Conservation (phyloP, 2,888 invertebrate genomes). For the Athripsodes cinereus region DNA sequence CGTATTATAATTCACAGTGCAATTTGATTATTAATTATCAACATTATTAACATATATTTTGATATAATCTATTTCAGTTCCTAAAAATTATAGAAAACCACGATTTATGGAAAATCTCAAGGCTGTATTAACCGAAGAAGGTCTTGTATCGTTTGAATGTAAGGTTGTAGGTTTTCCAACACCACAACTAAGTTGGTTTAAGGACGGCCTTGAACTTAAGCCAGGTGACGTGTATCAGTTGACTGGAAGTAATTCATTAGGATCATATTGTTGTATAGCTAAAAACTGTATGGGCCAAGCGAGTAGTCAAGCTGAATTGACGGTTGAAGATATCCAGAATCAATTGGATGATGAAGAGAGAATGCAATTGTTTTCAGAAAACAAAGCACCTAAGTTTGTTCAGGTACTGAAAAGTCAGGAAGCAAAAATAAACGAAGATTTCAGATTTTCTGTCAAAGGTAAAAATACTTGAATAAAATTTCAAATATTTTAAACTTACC, state of each 20-base stretch:
- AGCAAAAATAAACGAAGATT: conserved; percentile 75
- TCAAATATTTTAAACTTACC: neutral
- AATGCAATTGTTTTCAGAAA: conserved; percentile 64
- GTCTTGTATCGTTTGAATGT: conserved; percentile 87
- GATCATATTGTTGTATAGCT: conserved; percentile 85
- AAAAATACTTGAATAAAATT: neutral
- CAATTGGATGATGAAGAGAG: conserved; percentile 84
- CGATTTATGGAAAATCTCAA: conserved; percentile 85
- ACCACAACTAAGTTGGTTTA: conserved; percentile 82
- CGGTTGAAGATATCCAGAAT: conserved; percentile 85
- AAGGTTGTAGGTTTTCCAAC: conserved; percentile 91
- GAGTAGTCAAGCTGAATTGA: conserved; percentile 78
- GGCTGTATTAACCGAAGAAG: conserved; percentile 86
- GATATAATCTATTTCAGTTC: conserved; percentile 53
- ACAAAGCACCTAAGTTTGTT: conserved; percentile 79
- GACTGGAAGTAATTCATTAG: conserved; percentile 83
- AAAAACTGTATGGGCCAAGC: conserved; percentile 88
- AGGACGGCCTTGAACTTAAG: conserved; percentile 85
- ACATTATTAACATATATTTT: neutral
- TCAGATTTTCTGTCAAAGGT: conserved; percentile 77
- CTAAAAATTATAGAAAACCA: conserved; percentile 84
- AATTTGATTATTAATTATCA: neutral
- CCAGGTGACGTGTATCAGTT: conserved; percentile 90
- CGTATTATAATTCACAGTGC: too few relatives aligned
- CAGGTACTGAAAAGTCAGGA: conserved; percentile 77